A percentile compares a stretch with the other conserved stretches of the same genome.
Evolutionary conservation across 1,140 invertebrate genomes (phyloP).

Genomic region (Ostrea edulis): DNA sequence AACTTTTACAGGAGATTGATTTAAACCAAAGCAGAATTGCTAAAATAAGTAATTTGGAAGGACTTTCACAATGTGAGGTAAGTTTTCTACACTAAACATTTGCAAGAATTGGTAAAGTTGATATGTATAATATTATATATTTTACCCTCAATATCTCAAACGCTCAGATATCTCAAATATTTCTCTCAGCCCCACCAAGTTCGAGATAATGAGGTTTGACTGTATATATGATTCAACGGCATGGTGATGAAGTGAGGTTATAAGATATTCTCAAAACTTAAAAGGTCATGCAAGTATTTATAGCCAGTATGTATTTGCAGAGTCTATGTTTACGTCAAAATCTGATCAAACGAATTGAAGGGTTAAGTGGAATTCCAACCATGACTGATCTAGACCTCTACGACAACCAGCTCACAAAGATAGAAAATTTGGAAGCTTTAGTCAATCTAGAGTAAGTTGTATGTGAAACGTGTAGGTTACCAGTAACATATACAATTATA

Average conservation of each 20-base stretch:
- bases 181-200: too few species aligned
- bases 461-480: background rate
- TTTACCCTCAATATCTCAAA: too few species aligned
- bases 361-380: conserved; percentile 67
- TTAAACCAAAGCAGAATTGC: conserved; percentile 91
- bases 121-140: too few species aligned
- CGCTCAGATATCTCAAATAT: too few species aligned
- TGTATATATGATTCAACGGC: too few species aligned
- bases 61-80: conserved; percentile 70
- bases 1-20: conserved; percentile 85
- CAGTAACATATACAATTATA: too few species aligned
- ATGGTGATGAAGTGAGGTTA: too few species aligned
- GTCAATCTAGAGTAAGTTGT: conserved; percentile 92
- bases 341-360: conserved; percentile 92
- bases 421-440: conserved; percentile 76
- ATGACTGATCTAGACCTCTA: conserved; percentile 93
- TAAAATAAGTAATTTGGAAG: conserved; percentile 76
- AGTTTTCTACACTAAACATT: conserved; percentile 20
- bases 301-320: conserved; percentile 77
- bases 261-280: too few species aligned
- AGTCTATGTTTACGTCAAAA: conserved; percentile 95
- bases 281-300: background rate
- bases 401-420: conserved; percentile 88
- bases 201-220: too few species aligned
- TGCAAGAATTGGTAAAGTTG: background rate